Evolutionary conservation across 2,797 vertebrate species (phyloP).

Genomic region (Mormyrops attenuatus): DNA sequence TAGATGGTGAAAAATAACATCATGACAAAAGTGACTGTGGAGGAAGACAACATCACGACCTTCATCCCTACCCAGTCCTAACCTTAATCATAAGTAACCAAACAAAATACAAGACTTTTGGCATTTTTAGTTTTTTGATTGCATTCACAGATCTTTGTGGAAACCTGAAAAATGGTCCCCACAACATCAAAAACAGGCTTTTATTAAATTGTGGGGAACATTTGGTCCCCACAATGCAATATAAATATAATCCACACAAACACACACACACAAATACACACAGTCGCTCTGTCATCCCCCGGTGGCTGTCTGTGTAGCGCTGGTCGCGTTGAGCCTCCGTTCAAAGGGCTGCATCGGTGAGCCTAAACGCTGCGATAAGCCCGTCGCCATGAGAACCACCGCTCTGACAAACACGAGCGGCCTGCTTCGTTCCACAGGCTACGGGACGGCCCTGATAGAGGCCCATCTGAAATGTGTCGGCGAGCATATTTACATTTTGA

Average conservation of each 20-base stretch:
- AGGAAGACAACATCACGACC: too few relatives aligned
- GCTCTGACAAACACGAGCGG: not conserved
- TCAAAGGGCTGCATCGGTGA: not conserved
- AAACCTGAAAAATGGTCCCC: not conserved
- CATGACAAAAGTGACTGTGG: not conserved
- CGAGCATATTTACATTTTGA: slow-evolving; percentile 10
- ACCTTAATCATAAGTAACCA: not conserved
- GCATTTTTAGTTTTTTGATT: not conserved
- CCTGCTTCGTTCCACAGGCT: not conserved
- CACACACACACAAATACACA: not conserved
- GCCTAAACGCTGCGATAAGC: not conserved
- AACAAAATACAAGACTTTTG: not conserved
- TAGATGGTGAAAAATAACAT: not conserved
- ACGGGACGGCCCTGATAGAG: slow-evolving; percentile 9
- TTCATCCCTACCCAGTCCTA: not conserved
- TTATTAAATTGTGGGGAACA: not conserved
- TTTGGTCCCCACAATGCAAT: not conserved
- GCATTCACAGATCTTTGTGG: not conserved
- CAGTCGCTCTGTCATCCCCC: not conserved
- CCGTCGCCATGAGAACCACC: not conserved
- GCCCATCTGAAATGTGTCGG: slow-evolving; percentile 19
- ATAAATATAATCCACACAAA: not conserved
- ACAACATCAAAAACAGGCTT: not conserved
- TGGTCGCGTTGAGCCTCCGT: not conserved
- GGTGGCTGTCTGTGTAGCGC: not conserved